Base-by-base conservation (phyloP, 2,113 vertebrate genomes). In the Pseudois nayaur region DNA sequence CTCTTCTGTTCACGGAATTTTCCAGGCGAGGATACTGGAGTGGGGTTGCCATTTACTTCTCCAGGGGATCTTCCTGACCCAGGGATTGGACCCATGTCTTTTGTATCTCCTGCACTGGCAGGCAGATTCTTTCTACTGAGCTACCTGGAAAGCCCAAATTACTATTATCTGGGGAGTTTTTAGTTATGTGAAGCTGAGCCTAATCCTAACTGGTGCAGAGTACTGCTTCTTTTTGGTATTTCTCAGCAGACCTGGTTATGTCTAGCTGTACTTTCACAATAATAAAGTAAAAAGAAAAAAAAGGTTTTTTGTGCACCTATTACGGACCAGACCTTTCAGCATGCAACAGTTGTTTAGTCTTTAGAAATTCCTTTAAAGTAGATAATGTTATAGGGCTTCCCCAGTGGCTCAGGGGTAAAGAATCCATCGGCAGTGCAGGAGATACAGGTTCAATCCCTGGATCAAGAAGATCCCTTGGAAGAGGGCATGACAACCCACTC, bases 341-440 rank as follows among this genome's bases (percentile, higher is more conserved):
- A 79, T 21, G 57, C 1, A 6, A 89, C 3, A 1, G 13, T 5
- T 2, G n/a, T 4, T 45, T 19, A 27, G 27, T 25, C 9, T 52
- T 52, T 50, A 45, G 50, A 31, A 52, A 50, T n/a, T 13, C 3
- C 55, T 31, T 40, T 54, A 33, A 85, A 57, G 36, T 36, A 10
- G 67, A 48, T 40, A 40, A 71, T 40, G n/a, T 71, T 71, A 3
- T 40, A 71, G n/a, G n/a, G 19, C 67, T 40, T 40, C 19, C 10
- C 67, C n/a, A 23, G 19, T 74, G 19, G n/a, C 36, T 40, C n/a
- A 40, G 5, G 67, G 19, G 19, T 74, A 74, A 74, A 74, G 19
- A 74, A 74, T 74, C 19, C 36, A 21, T 11, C 36, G 23, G n/a
- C 36, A 74, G 2, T 74, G 67, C 19, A 74, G n/a, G 67, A 40